phyloP scores from a whole-genome alignment of 2,797 vertebrate genomes.

The Parambassis ranga region DNA sequence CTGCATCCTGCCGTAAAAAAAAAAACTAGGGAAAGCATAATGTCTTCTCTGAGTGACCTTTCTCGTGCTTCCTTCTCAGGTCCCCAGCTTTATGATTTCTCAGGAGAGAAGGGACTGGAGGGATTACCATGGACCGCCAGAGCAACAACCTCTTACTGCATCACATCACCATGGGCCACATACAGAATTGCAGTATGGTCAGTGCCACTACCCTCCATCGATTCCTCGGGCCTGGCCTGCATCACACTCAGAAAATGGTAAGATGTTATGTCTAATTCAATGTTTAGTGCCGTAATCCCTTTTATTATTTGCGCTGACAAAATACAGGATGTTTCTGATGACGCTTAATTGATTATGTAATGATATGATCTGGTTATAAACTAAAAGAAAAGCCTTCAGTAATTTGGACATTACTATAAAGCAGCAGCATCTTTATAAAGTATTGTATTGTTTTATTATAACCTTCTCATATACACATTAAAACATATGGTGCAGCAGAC shows the following conservation, averaged over 20 bases:
- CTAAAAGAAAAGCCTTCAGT: too few species aligned
- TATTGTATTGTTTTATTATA: neutral
- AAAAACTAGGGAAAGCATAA: neutral
- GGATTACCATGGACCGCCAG: slow-evolving; percentile 82
- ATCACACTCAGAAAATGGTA: slow-evolving; percentile 90
- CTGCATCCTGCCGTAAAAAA: neutral
- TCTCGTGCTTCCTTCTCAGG: slow-evolving; percentile 62
- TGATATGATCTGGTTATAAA: neutral
- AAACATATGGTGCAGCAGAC: neutral
- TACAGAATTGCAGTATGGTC: slow-evolving; percentile 86
- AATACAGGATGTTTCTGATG: too few species aligned
- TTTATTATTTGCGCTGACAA: too few species aligned
- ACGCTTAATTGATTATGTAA: too few species aligned
- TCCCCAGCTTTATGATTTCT: slow-evolving; percentile 86
- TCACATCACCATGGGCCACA: slow-evolving; percentile 74
- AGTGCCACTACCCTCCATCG: slow-evolving; percentile 84
- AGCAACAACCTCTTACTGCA: slow-evolving; percentile 73
- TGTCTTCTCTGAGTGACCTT: neutral
- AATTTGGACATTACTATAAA: too few species aligned
- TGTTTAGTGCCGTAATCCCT: too few species aligned
- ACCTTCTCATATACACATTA: neutral
- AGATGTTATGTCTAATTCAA: too few species aligned
- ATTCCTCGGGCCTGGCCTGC: slow-evolving; percentile 89
- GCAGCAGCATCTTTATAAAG: neutral
- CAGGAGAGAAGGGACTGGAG: slow-evolving; percentile 92